phyloP scores from a whole-genome alignment of 2,888 invertebrate species.

The Drosophila koepferae region DNA sequence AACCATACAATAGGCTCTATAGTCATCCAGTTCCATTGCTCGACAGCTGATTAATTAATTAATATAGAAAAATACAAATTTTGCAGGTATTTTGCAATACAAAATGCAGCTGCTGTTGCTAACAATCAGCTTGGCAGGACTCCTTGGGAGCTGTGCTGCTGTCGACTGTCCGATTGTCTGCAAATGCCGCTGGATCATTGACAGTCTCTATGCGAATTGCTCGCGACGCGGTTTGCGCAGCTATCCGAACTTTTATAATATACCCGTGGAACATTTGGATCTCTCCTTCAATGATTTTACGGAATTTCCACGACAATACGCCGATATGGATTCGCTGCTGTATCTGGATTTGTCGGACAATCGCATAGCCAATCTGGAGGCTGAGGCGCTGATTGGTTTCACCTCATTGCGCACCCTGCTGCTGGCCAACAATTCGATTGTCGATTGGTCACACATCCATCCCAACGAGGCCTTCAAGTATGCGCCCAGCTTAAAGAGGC shows the following conservation, averaged over 20 bases:
- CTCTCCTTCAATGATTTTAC: constrained; percentile 88
- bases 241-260: constrained; percentile 74
- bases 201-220: constrained; percentile 83
- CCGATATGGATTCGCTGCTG: constrained; percentile 86
- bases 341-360: constrained; percentile 87
- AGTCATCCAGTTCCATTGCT: background rate
- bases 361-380: constrained; percentile 86
- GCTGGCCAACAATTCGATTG: constrained; percentile 88
- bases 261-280: constrained; percentile 87
- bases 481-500: constrained; percentile 86
- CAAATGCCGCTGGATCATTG: constrained; percentile 81
- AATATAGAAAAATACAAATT: too few relatives aligned
- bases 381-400: constrained; percentile 86
- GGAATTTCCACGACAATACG: constrained; percentile 86
- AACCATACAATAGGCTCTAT: background rate
- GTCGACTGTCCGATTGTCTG: constrained; percentile 80
- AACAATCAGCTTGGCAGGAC: background rate
- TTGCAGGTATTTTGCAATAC: constrained; percentile 2
- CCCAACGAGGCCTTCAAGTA: constrained; percentile 86
- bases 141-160: constrained; percentile 27
- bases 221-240: constrained; percentile 67
- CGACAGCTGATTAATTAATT: constrained; percentile 27
- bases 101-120: constrained; percentile 7
- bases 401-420: constrained; percentile 87
- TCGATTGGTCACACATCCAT: constrained; percentile 87